Evolutionary conservation across 1,140 invertebrate genomes (phyloP).

Genomic region (Drosophila lowei): DNA sequence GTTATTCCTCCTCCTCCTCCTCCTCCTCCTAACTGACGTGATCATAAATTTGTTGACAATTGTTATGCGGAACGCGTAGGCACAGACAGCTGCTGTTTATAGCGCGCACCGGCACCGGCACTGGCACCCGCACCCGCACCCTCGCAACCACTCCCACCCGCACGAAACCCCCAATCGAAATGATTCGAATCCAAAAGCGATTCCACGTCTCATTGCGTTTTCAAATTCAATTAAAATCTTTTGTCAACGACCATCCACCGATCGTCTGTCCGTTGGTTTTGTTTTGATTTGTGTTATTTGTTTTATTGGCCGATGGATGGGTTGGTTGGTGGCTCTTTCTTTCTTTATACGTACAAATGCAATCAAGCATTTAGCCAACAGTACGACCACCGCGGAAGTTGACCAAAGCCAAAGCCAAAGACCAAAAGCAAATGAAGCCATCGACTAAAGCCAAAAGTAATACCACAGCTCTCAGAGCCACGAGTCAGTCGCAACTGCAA

Average conservation of each 20-base stretch:
- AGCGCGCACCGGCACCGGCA: conserved; percentile 14
- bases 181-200: conserved; percentile 10
- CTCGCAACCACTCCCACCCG: background rate
- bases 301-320: conserved; percentile 12
- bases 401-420: conserved; percentile 34
- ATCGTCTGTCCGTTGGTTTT: conserved; percentile 20
- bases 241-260: conserved; percentile 62
- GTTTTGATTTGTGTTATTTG: conserved; percentile 62
- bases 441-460: conserved; percentile 7
- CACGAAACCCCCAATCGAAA: conserved; percentile 14
- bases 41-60: conserved; percentile 81
- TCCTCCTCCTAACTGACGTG: conserved; percentile 52
- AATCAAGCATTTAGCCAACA: conserved; percentile 38
- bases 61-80: conserved; percentile 75
- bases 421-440: conserved; percentile 37
- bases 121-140: conserved; percentile 23
- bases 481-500: conserved; percentile 30
- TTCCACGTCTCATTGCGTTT: conserved; percentile 74
- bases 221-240: conserved; percentile 82
- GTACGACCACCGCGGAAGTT: conserved; percentile 59
- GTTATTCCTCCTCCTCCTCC: no score
- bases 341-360: conserved; percentile 48
- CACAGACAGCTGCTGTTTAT: conserved; percentile 41
- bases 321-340: conserved; percentile 13
- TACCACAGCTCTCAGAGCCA: conserved; percentile 4